phyloP scores from a whole-genome alignment of 2,797 vertebrate genomes.

The Karalla daura region DNA sequence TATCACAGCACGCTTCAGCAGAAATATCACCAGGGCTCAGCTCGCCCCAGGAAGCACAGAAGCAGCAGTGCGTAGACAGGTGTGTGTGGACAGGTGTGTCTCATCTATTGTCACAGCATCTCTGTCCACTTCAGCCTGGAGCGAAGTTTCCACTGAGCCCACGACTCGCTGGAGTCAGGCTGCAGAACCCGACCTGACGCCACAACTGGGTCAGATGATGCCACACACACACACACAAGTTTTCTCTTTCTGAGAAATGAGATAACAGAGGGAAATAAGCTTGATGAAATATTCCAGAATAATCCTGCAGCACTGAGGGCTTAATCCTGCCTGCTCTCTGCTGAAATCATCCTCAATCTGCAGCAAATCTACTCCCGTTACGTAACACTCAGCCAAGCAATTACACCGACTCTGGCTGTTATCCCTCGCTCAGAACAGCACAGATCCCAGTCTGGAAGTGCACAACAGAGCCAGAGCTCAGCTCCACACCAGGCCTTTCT shows the following conservation, averaged over 20 bases:
- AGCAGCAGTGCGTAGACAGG: background rate
- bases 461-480: no score
- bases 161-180: background rate
- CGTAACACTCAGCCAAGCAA: constrained; percentile 48
- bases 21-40: background rate
- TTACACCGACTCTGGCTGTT: constrained; percentile 40
- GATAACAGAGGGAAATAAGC: constrained; percentile 17
- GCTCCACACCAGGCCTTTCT: background rate
- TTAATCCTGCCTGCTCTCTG: constrained; percentile 31
- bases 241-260: constrained; percentile 7
- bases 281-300: constrained; percentile 35
- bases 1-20: background rate
- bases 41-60: background rate
- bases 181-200: background rate
- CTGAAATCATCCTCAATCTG: constrained; percentile 50
- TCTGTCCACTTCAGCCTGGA: no score
- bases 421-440: constrained; percentile 21
- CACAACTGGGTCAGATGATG: background rate
- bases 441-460: background rate
- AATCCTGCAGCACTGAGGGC: constrained; percentile 54
- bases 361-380: constrained; percentile 56
- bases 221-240: background rate
- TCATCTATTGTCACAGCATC: background rate
- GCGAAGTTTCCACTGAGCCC: background rate
- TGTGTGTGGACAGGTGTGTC: constrained; percentile 3